phyloP scores from a whole-genome alignment of 2,113 vertebrate genomes.

The Cnemophilus loriae region DNA sequence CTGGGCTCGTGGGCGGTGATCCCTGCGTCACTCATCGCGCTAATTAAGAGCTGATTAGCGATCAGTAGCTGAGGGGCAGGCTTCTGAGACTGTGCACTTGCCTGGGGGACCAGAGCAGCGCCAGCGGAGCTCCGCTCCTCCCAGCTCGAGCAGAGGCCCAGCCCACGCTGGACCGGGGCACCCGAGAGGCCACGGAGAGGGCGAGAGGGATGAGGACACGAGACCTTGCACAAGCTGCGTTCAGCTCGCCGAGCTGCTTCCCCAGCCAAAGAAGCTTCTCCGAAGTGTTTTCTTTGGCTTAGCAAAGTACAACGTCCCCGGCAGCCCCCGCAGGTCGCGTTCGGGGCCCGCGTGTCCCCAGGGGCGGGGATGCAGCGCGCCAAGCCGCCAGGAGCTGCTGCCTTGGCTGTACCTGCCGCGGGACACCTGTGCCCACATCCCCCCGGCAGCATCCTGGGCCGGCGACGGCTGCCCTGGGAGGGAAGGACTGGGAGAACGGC shows the following conservation, averaged over 20 bases:
- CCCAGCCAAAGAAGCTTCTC: background rate
- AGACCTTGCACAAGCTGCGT: background rate
- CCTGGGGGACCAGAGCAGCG: background rate
- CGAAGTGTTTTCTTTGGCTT: background rate
- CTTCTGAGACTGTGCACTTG: background rate
- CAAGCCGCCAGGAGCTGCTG: background rate
- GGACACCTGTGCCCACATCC: background rate
- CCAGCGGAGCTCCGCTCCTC: background rate
- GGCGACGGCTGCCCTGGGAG: rapidly evolving
- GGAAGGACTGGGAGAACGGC: background rate
- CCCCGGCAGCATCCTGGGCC: background rate
- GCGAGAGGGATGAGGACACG: rapidly evolving
- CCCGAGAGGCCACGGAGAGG: rapidly evolving
- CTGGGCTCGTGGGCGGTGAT: background rate
- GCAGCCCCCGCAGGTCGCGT: background rate
- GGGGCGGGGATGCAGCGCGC: rapidly evolving
- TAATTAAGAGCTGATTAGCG: background rate
- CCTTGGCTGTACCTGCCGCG: background rate
- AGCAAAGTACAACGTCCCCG: rapidly evolving
- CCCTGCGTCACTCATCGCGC: background rate
- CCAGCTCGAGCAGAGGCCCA: background rate
- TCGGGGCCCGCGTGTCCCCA: background rate
- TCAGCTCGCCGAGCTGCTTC: background rate
- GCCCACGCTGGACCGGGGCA: background rate
- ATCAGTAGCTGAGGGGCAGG: background rate